These are phyloP conservation scores for Branchipolynoe longqiensis DNA, from an alignment of 2,888 invertebrate species.

Conservation along the genomic window DNA sequence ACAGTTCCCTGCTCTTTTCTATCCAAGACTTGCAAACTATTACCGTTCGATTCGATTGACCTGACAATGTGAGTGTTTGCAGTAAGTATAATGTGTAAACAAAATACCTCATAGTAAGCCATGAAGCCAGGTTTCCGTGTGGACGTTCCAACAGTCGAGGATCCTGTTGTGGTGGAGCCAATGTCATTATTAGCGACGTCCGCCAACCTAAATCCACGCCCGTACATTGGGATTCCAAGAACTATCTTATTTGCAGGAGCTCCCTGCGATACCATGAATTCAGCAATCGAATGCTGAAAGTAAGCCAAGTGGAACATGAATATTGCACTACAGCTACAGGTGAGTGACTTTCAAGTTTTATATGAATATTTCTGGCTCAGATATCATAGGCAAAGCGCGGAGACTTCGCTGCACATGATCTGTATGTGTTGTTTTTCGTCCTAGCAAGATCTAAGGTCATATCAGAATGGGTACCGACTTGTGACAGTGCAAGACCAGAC, in stretches of 20 bases:
- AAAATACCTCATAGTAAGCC: slow-evolving; percentile 63
- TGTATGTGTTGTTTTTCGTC: too few relatives aligned
- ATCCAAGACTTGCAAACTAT: too few relatives aligned
- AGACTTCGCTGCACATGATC: too few relatives aligned
- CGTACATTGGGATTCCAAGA: slow-evolving; percentile 63
- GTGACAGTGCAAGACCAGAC: too few relatives aligned
- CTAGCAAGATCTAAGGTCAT: too few relatives aligned
- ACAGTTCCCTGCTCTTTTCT: too few relatives aligned
- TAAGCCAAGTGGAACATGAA: not conserved
- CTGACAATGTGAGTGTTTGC: too few relatives aligned
- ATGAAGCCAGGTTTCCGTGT: slow-evolving; percentile 62
- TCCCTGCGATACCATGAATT: slow-evolving; percentile 60
- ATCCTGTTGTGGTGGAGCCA: slow-evolving; percentile 41
- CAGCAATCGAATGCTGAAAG: slow-evolving; percentile 59
- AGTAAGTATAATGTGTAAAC: not conserved
- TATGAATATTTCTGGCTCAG: too few relatives aligned
- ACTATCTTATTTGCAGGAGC: slow-evolving; percentile 60
- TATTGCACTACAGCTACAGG: not conserved
- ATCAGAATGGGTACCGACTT: too few relatives aligned
- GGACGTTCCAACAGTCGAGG: slow-evolving; percentile 53
- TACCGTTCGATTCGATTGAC: too few relatives aligned
- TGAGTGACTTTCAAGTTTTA: too few relatives aligned
- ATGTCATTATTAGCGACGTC: slow-evolving; percentile 7
- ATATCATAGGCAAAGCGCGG: too few relatives aligned
- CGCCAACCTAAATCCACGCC: slow-evolving; percentile 59